Evolutionary conservation across 2,888 invertebrate genomes (phyloP).

Genomic region (Leptopterna dolabrata): DNA sequence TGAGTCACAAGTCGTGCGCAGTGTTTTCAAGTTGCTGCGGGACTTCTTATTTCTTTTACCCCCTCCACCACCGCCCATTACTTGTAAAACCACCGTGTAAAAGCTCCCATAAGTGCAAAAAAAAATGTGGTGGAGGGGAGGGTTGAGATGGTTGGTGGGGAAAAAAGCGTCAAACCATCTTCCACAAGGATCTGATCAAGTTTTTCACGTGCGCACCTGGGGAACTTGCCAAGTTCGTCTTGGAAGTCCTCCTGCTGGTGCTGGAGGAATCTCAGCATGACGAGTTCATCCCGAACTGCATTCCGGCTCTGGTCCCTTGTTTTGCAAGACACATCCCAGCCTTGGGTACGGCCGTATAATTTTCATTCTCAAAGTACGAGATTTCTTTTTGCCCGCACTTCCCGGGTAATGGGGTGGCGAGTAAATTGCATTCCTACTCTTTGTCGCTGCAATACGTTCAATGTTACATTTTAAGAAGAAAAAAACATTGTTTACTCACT

Average conservation of each 20-base stretch:
- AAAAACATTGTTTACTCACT: too few relatives aligned
- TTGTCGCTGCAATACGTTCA: too few relatives aligned
- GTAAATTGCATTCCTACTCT: neutral
- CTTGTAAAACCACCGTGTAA: conserved; percentile 26
- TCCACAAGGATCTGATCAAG: conserved; percentile 20
- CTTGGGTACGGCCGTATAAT: neutral
- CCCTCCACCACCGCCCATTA: neutral
- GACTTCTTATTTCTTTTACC: neutral
- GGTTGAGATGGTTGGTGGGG: neutral
- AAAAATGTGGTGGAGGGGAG: neutral
- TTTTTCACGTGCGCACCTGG: conserved; percentile 38
- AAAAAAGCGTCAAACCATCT: neutral
- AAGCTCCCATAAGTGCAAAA: neutral
- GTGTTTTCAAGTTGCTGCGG: neutral
- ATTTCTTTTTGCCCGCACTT: neutral
- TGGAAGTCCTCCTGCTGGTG: neutral
- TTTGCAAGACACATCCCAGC: neutral
- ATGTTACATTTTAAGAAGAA: too few relatives aligned
- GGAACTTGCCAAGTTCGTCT: neutral
- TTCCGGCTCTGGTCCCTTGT: neutral
- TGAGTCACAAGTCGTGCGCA: neutral
- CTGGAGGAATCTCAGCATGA: neutral
- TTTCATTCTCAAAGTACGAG: neutral
- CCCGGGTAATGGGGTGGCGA: neutral
- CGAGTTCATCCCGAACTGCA: conserved; percentile 11